Evolutionary conservation across 2,888 invertebrate species (phyloP).

Genomic region (Drosophila merina): DNA sequence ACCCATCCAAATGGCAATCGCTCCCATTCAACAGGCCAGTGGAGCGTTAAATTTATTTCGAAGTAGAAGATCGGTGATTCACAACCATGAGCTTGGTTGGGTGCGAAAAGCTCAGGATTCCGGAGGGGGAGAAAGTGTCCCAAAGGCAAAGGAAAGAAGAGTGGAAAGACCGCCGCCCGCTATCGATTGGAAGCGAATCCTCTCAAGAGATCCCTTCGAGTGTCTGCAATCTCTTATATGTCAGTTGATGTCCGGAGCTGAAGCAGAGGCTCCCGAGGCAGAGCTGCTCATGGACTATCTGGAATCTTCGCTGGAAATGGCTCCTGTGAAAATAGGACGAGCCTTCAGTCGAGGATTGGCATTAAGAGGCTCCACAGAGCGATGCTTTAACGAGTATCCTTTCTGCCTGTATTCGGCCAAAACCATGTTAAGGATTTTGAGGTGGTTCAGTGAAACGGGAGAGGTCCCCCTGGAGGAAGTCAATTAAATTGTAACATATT

Average conservation of each 20-base stretch:
- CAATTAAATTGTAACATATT: neutral
- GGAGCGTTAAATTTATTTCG: constrained; percentile 61
- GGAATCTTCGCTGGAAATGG: constrained; percentile 73
- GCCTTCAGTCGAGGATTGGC: constrained; percentile 81
- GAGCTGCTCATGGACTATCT: constrained; percentile 76
- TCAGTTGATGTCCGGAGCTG: constrained; percentile 82
- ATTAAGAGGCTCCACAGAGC: constrained; percentile 66
- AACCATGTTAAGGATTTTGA: constrained; percentile 82
- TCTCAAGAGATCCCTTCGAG: constrained; percentile 82
- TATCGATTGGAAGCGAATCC: constrained; percentile 82
- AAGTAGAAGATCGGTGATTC: constrained; percentile 65
- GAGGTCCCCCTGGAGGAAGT: constrained; percentile 31
- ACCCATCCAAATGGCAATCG: constrained; percentile 49
- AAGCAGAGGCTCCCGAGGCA: constrained; percentile 76
- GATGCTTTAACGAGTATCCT: constrained; percentile 82
- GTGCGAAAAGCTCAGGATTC: constrained; percentile 28
- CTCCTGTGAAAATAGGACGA: constrained; percentile 79
- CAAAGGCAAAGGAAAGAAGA: neutral
- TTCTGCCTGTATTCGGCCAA: constrained; percentile 83
- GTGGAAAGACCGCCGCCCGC: constrained; percentile 22
- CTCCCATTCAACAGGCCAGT: constrained; percentile 63
- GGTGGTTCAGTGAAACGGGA: constrained; percentile 78
- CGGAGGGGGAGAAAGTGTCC: constrained; percentile 9
- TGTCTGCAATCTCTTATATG: constrained; percentile 83
- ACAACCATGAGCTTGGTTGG: constrained; percentile 37